These are phyloP conservation scores for Pygoscelis adeliae DNA, from an alignment of 2,113 vertebrate species.

Conservation along the genomic window DNA sequence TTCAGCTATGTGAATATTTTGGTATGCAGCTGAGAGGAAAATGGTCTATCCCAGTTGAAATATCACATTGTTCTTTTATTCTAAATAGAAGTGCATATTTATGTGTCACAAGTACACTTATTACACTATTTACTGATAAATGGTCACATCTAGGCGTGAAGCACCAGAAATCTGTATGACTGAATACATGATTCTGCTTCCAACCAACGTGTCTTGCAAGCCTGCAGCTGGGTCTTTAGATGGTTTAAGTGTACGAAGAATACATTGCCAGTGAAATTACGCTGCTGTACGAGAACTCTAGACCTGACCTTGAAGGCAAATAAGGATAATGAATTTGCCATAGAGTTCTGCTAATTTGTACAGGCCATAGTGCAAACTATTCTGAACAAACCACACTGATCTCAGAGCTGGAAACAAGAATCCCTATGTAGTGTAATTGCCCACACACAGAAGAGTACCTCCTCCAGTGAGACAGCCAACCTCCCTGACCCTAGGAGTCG, in stretches of 20 bases:
- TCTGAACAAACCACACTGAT: neutral
- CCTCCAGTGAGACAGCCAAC: neutral
- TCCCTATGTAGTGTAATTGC: rapidly evolving
- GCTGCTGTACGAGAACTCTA: neutral
- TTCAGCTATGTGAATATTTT: neutral
- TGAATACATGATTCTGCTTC: neutral
- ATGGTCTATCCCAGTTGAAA: neutral
- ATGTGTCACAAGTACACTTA: neutral
- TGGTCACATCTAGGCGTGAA: neutral
- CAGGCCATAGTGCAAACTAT: neutral
- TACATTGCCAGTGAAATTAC: neutral
- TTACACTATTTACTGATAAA: neutral
- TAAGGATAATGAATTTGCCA: neutral
- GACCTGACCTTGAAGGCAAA: neutral
- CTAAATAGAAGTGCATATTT: neutral
- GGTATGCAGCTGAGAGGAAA: neutral
- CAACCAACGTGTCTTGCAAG: neutral
- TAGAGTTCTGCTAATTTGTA: neutral
- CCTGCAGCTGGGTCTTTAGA: neutral
- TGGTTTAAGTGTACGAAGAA: neutral
- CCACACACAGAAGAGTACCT: neutral
- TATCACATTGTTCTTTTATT: neutral
- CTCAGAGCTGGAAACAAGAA: neutral
- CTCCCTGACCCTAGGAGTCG: neutral
- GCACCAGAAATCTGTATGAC: neutral